A percentile compares a stretch with the other conserved stretches of the same genome.
These are phyloP conservation scores for Euspilapteryx auroguttella DNA, from an alignment of 2,888 invertebrate genomes.

Conservation along the genomic window DNA sequence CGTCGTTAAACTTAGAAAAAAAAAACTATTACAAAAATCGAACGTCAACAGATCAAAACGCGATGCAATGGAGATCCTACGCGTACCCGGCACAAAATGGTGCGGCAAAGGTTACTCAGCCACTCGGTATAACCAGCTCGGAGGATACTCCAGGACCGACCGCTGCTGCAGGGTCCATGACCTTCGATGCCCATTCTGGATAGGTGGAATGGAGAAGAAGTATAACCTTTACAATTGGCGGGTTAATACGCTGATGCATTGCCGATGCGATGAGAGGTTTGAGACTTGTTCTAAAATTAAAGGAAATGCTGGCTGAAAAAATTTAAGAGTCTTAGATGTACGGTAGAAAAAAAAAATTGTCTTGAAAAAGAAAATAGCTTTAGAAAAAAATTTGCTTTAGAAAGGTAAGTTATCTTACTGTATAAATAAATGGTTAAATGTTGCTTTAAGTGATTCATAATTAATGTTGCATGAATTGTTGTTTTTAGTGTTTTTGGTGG, in stretches of 20 bases:
- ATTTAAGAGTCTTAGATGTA: no score
- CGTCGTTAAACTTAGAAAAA: slow-evolving; percentile 5
- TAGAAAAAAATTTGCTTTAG: no score
- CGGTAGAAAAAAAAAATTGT: no score
- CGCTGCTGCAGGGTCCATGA: slow-evolving; percentile 89
- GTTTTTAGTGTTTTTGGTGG: no score
- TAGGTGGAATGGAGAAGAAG: slow-evolving; percentile 80
- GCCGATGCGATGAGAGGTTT: slow-evolving; percentile 89
- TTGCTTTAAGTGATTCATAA: no score
- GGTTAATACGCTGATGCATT: slow-evolving; percentile 88
- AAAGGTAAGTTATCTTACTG: no score
- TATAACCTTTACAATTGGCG: slow-evolving; percentile 89
- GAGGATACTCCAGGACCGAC: slow-evolving; percentile 82
- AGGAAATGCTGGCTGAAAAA: no score
- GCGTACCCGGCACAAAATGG: slow-evolving; percentile 91
- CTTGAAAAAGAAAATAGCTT: no score
- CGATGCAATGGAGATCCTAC: slow-evolving; percentile 65
- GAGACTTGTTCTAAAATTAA: no score
- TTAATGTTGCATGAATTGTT: no score
- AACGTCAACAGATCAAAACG: slow-evolving; percentile 44
- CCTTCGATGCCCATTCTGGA: slow-evolving; percentile 80
- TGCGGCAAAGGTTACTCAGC: slow-evolving; percentile 89
- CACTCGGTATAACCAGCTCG: slow-evolving; percentile 78
- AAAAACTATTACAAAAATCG: slow-evolving; percentile 11
- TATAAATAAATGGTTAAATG: no score